Evolutionary conservation across 2,797 vertebrate species (phyloP), one percentile per base, ranked within the genome.

Genomic region (Xyrichtys novacula): DNA sequence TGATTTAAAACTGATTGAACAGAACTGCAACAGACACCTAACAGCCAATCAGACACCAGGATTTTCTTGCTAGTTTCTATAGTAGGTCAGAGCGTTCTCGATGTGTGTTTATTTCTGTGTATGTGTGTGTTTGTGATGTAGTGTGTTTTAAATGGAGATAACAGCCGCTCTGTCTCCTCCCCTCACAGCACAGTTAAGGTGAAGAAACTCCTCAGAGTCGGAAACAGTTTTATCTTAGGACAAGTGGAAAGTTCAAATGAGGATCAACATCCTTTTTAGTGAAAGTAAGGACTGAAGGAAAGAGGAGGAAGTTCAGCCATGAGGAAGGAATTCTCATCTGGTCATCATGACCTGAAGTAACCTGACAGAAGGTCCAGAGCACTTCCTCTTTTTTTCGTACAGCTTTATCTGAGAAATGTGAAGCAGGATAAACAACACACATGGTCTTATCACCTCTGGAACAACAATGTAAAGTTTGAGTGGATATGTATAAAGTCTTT

Each of bases 111-210:
- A 32, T 40, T 12, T 26, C 22, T 34, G 28, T 25, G 48, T 25
- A 20, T 52, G 38, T 48, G 28, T 52, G 29, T 46, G 39, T 65
- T 23, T 38, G 12, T 46, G 46, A 16, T 58, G 34, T 29, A 70
- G 56, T 65, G 7, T 32, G 3, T 28, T 70, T 55, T 54, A 7
- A 44, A 60, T 31, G 48, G 22, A 68, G 59, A 69, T 52, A 75
- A 69, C 46, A 52, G 50, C 28, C 6, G 23, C 36, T 40, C 16
- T 3, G 38, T 44, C 65, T 55, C 64, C 52, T 25, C 52, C 44
- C 44, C 43, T 38, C 22, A 17, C 48, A 28, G 19, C 8, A 20
- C n/a, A n/a, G 6, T 26, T 14, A 7, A 14, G 14, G 15, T 16
- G 17, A 20, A 44, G 42, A 14, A 44, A 43, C 10, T n/a, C 17